These are phyloP conservation scores for Dusona sp. DNA, from an alignment of 2,888 invertebrate genomes.

Conservation along the genomic window DNA sequence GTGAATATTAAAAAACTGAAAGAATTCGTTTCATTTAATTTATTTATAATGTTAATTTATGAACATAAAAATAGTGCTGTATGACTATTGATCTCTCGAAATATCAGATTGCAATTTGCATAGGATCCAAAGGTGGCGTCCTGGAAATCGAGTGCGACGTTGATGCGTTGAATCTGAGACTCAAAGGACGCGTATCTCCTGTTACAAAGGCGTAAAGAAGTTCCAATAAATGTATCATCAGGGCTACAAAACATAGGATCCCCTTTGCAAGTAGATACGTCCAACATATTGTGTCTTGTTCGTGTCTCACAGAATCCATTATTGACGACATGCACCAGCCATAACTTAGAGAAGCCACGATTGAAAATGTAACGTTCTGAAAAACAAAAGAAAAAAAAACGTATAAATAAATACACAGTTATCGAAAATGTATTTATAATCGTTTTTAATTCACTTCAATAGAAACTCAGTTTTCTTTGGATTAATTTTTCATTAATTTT, in stretches of 20 bases:
- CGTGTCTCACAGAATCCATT: slow-evolving; percentile 66
- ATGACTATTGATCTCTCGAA: not conserved
- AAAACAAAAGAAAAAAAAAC: slow-evolving; percentile 9
- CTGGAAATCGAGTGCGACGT: slow-evolving; percentile 39
- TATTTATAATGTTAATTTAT: slow-evolving; percentile 9
- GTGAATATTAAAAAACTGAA: not conserved
- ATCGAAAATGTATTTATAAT: not conserved
- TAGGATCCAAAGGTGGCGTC: slow-evolving; percentile 20
- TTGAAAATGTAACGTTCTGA: slow-evolving; percentile 66
- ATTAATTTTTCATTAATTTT: not conserved
- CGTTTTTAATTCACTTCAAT: not conserved
- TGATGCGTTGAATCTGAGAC: slow-evolving; percentile 43
- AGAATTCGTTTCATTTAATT: not conserved
- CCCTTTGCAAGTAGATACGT: slow-evolving; percentile 64
- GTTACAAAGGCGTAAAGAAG: slow-evolving; percentile 68
- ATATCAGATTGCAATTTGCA: not conserved
- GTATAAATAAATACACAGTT: not conserved
- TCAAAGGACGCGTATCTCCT: slow-evolving; percentile 57
- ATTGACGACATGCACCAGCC: slow-evolving; percentile 68
- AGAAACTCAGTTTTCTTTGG: not conserved
- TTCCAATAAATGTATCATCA: slow-evolving; percentile 67
- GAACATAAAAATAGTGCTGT: not conserved
- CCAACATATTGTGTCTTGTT: slow-evolving; percentile 52
- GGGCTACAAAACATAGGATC: slow-evolving; percentile 63
- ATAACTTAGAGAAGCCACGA: slow-evolving; percentile 60